Conservation (phyloP, 2,797 vertebrate genomes). For the Mus spretus region DNA sequence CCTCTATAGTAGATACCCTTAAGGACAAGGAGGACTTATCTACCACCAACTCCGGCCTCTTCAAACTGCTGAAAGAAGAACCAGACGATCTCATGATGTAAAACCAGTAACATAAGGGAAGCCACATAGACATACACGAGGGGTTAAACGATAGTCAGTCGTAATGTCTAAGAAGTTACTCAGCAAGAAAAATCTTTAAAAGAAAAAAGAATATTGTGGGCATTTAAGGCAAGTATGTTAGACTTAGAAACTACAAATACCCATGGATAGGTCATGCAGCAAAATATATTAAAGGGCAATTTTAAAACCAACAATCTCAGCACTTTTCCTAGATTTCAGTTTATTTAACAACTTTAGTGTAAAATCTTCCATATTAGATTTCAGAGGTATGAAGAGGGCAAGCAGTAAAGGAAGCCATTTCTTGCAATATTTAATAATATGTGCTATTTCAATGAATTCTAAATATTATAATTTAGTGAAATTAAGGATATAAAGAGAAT, state of each 20-base stretch:
- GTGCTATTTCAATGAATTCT: background rate
- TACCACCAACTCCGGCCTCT: constrained; percentile 36
- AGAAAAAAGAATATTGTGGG: constrained; percentile 29
- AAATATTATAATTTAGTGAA: constrained; percentile 52
- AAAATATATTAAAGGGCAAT: background rate
- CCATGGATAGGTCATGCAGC: background rate
- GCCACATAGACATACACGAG: background rate
- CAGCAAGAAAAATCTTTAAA: constrained; percentile 38
- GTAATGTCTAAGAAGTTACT: constrained; percentile 47
- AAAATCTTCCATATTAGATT: background rate
- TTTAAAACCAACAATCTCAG: background rate
- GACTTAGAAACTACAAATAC: constrained; percentile 11
- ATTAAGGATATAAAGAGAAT: constrained; percentile 24
- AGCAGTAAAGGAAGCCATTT: background rate
- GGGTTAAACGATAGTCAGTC: constrained; percentile 19
- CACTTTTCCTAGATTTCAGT: background rate
- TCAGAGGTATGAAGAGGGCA: background rate
- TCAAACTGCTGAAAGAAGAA: constrained; percentile 78
- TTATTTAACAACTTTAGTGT: constrained; percentile 16
- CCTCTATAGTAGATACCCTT: background rate
- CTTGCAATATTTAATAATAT: background rate
- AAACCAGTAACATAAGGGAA: background rate
- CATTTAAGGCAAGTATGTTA: constrained; percentile 81
- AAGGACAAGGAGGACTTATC: constrained; percentile 45
- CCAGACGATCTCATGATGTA: constrained; percentile 77